Evolutionary conservation across 2,113 vertebrate genomes (phyloP), one percentile per base, ranked within the genome.

Genomic region (Aegotheles bennettii): DNA sequence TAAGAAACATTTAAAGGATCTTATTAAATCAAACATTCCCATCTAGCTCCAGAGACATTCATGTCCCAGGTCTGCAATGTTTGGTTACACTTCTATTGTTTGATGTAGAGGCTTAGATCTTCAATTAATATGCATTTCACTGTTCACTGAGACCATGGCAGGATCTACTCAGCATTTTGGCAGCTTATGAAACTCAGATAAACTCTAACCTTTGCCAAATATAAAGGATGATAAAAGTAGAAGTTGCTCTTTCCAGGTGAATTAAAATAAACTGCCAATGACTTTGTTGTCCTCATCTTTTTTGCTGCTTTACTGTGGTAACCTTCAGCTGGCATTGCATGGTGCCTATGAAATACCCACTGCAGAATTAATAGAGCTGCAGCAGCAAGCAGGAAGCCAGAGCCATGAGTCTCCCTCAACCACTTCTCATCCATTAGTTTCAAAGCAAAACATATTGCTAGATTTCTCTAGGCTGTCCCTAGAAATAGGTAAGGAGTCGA

Each of bases 1-100:
- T 87, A 92, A 64, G 57, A 97, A 97, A 94, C 64, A 54, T 96
- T 97, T 92, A 95, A 95, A 95, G 89, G 73, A 36, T 85, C 82
- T 78, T 84, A 75, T 91, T 94, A 87, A 93, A 95, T 96, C 94
- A 96, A 79, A 94, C 43, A 45, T 86, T 75, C 63, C 67, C 51
- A 17, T 87, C 59, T 80, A 92, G 64, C 57, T 95, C 88, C 82
- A 45, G 90, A 97, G 95, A 64, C 70, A 65, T 73, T 91, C 40
- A n/a, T 59, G 40, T 97, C 80, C 64, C 87, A 79, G 28, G 64
- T 77, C 76, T 93, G 48, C 80, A 63, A 20, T 64, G 63, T 94
- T 79, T 84, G 65, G 87, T 95, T 96, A 78, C 48, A 23, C 40
- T 71, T 88, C 76, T 67, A 6, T 40, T 92, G 86, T 96, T 86